These are phyloP conservation scores for Ashinkailepas kermadecensis DNA, from an alignment of 2,888 invertebrate genomes.

Conservation along the genomic window DNA sequence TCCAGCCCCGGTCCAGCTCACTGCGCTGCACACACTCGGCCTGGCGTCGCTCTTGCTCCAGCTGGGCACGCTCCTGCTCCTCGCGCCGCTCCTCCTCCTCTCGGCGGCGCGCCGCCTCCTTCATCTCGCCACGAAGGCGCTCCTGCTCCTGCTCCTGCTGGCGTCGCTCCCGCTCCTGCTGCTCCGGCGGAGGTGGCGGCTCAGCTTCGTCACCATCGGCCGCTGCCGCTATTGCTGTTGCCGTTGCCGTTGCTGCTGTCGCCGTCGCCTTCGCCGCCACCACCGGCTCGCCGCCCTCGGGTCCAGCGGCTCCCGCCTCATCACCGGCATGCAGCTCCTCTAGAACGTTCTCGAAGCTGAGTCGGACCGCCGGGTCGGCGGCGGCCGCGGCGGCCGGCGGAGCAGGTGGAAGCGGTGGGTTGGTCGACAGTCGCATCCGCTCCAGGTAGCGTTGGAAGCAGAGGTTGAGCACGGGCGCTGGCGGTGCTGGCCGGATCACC, in stretches of 20 bases:
- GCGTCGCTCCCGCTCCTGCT: constrained; percentile 4
- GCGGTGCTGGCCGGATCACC: background rate
- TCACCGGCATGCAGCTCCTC: background rate
- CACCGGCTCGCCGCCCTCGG: too few relatives aligned
- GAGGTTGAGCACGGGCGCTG: background rate
- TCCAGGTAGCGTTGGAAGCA: constrained; percentile 13
- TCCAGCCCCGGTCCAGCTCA: constrained; percentile 60
- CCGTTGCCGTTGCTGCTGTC: background rate
- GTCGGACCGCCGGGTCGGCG: background rate
- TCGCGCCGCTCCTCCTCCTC: constrained; percentile 19
- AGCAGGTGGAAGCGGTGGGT: background rate
- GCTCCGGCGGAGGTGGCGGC: too few relatives aligned
- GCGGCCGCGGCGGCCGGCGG: background rate
- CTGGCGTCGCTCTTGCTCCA: constrained; percentile 28
- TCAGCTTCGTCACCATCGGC: background rate
- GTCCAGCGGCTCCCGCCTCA: too few relatives aligned
- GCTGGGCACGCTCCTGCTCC: constrained; percentile 24
- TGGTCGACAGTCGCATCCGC: background rate
- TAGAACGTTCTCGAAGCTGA: constrained; percentile 5
- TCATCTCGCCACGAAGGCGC: background rate
- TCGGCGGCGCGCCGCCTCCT: background rate
- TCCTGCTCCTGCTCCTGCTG: constrained; percentile 19
- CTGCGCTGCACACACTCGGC: constrained; percentile 27
- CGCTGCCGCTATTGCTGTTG: background rate
- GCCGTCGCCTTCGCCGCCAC: too few relatives aligned